These are phyloP conservation scores for Harmothoe impar DNA, from an alignment of 2,888 invertebrate species.

Conservation along the genomic window DNA sequence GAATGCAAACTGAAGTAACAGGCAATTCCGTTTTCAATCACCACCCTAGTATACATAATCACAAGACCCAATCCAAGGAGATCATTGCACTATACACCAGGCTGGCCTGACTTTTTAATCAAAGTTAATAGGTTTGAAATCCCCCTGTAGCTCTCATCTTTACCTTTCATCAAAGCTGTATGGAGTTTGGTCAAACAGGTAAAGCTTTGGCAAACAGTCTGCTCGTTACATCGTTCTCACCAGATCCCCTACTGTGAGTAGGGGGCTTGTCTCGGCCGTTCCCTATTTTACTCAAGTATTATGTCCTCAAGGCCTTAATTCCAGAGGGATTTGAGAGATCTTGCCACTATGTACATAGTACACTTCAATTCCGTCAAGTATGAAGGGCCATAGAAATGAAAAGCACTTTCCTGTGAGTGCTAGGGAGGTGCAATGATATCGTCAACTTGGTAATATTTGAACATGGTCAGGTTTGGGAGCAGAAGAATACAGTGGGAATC, in stretches of 20 bases:
- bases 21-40: neutral
- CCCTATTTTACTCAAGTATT: slow-evolving; percentile 26
- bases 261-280: neutral
- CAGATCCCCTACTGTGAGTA: neutral
- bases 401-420: too few relatives aligned
- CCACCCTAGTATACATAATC: neutral
- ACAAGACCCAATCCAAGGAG: neutral
- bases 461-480: too few relatives aligned
- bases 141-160: neutral
- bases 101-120: neutral
- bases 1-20: too few relatives aligned
- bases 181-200: neutral
- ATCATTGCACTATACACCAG: neutral
- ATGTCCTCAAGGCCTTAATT: neutral
- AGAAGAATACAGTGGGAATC: too few relatives aligned
- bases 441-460: too few relatives aligned
- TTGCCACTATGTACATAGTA: neutral
- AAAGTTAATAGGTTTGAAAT: slow-evolving; percentile 22
- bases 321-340: neutral
- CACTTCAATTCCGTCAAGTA: slow-evolving; percentile 23
- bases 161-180: neutral
- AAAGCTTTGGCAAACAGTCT: slow-evolving; percentile 19
- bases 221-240: neutral
- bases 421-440: too few relatives aligned
- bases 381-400: slow-evolving; percentile 14